These are phyloP conservation scores for Augochlora pura DNA, from an alignment of 1,140 invertebrate species.

Conservation along the genomic window DNA sequence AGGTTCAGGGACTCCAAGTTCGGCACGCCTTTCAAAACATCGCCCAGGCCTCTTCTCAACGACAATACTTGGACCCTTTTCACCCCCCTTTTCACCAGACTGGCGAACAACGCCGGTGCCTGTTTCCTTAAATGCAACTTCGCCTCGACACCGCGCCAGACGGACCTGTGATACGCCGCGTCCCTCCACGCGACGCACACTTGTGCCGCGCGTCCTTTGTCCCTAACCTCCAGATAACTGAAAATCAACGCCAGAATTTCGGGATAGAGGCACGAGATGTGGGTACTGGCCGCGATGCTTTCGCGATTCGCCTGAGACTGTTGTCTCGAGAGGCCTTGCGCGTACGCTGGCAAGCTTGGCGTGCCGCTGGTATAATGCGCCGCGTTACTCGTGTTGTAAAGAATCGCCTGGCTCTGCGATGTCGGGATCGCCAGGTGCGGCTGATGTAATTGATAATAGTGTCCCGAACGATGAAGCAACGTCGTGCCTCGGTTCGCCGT, in stretches of 20 bases:
- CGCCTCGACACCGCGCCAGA: slow-evolving; percentile 96
- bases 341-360: slow-evolving; percentile 44
- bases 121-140: slow-evolving; percentile 92
- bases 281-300: slow-evolving; percentile 81
- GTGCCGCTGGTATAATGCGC: slow-evolving; percentile 70
- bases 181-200: slow-evolving; percentile 95
- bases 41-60: slow-evolving; percentile 89
- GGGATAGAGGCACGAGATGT: slow-evolving; percentile 94
- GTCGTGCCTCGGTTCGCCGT: slow-evolving; percentile 71
- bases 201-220: slow-evolving; percentile 93
- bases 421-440: slow-evolving; percentile 73
- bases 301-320: slow-evolving; percentile 45
- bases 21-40: slow-evolving; percentile 92
- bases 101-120: slow-evolving; percentile 91
- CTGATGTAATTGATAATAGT: slow-evolving; percentile 77
- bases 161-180: slow-evolving; percentile 93
- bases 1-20: slow-evolving; percentile 93
- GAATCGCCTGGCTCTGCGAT: slow-evolving; percentile 52
- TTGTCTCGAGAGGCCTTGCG: slow-evolving; percentile 53
- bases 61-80: slow-evolving; percentile 94
- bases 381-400: slow-evolving; percentile 49
- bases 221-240: slow-evolving; percentile 91
- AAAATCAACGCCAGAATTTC: slow-evolving; percentile 96
- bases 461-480: slow-evolving; percentile 75
- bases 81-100: slow-evolving; percentile 92